These are phyloP conservation scores for Polyommatus icarus DNA, from an alignment of 2,888 invertebrate species.

Conservation along the genomic window DNA sequence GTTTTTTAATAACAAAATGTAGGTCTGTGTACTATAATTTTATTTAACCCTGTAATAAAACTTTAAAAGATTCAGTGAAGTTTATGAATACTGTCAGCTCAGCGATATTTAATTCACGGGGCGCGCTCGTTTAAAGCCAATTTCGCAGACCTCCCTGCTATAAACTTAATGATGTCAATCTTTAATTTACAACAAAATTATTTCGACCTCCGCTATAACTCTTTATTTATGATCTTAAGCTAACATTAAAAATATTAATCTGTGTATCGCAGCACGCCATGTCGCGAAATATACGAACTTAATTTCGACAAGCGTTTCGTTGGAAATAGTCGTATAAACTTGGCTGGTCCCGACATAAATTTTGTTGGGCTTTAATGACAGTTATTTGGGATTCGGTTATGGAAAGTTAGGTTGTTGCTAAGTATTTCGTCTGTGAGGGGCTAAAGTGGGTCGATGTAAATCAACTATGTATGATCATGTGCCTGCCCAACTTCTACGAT, in stretches of 20 bases:
- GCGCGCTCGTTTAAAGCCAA: conserved; percentile 17
- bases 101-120: conserved; percentile 27
- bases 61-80: conserved; percentile 30
- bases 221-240: conserved; percentile 33
- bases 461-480: conserved; percentile 21
- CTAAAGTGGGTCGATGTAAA: conserved; percentile 10
- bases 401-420: conserved; percentile 30
- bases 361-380: conserved; percentile 31
- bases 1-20: conserved; percentile 11
- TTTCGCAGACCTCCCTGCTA: conserved; percentile 8
- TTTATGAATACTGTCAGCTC: conserved; percentile 28
- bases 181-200: conserved; percentile 29
- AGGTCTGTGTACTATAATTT: not conserved
- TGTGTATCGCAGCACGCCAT: conserved; percentile 34
- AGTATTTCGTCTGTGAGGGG: conserved; percentile 26
- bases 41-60: conserved; percentile 28
- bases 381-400: conserved; percentile 31
- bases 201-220: conserved; percentile 10
- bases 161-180: conserved; percentile 26
- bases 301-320: conserved; percentile 36
- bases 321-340: conserved; percentile 32
- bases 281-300: conserved; percentile 35
- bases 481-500: not conserved
- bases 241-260: conserved; percentile 34
- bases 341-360: conserved; percentile 28